Conservation (phyloP, 2,888 invertebrate genomes). For the Chloroclystis v-ata region DNA sequence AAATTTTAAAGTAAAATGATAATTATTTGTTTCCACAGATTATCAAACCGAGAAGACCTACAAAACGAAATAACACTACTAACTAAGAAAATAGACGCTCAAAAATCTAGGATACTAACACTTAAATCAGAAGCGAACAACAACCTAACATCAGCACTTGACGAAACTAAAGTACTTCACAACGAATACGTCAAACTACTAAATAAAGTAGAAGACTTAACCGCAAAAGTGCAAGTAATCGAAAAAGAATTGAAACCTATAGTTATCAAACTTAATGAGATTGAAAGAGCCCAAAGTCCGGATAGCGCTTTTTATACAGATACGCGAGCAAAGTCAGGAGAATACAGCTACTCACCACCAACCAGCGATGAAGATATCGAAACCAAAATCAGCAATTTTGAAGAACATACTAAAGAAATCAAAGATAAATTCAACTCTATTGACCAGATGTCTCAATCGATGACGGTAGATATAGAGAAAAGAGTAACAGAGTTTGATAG, state of each 20-base stretch:
- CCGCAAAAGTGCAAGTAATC: conserved; percentile 80
- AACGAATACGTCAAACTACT: conserved; percentile 75
- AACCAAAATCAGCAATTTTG: conserved; percentile 52
- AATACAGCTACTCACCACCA: conserved; percentile 71
- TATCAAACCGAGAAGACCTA: conserved; percentile 91
- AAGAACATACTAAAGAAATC: conserved; percentile 62
- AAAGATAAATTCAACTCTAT: conserved; percentile 73
- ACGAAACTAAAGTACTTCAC: conserved; percentile 83
- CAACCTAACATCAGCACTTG: conserved; percentile 81
- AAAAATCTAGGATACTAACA: conserved; percentile 80
- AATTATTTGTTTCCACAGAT: conserved; percentile 48
- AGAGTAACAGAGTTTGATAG: conserved; percentile 59
- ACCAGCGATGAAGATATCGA: conserved; percentile 71
- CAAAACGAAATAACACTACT: conserved; percentile 85
- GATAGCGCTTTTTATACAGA: conserved; percentile 77
- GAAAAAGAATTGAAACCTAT: conserved; percentile 81
- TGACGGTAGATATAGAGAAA: conserved; percentile 71
- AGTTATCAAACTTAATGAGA: conserved; percentile 59
- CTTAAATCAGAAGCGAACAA: conserved; percentile 82
- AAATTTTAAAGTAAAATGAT: not conserved
- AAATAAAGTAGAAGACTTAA: conserved; percentile 81
- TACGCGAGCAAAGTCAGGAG: conserved; percentile 68
- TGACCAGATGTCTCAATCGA: conserved; percentile 75
- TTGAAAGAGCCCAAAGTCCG: conserved; percentile 67
- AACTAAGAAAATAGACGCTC: conserved; percentile 81